A percentile compares a stretch with the other conserved stretches of the same genome.
phyloP scores from a whole-genome alignment of 2,888 invertebrate species.

The Hecatera dysodea region DNA sequence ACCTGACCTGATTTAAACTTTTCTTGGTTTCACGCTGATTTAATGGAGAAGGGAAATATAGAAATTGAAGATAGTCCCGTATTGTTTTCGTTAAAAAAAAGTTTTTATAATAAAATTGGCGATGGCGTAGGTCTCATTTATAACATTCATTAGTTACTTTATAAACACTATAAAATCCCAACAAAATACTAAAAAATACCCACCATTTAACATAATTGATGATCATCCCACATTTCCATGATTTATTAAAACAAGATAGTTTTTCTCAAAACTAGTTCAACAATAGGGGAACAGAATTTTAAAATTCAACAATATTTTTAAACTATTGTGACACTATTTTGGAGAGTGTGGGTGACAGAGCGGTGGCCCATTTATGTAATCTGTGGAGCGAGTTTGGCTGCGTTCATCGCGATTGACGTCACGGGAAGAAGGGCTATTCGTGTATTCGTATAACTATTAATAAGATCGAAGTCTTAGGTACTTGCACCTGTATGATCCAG shows the following conservation, averaged over 20 bases:
- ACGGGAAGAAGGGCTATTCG: slow-evolving; percentile 83
- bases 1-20: slow-evolving; percentile 20
- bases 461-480: slow-evolving; percentile 75
- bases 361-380: slow-evolving; percentile 75
- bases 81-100: neutral
- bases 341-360: slow-evolving; percentile 67
- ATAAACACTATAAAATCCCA: slow-evolving; percentile 1
- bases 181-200: slow-evolving; percentile 6
- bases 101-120: too few species aligned
- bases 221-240: slow-evolving; percentile 37
- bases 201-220: slow-evolving; percentile 32
- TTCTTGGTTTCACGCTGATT: neutral
- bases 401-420: slow-evolving; percentile 76
- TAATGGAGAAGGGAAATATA: neutral
- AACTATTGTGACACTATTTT: slow-evolving; percentile 71
- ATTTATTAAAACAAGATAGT: slow-evolving; percentile 54
- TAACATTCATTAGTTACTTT: slow-evolving; percentile 10
- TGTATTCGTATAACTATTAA: slow-evolving; percentile 79
- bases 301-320: slow-evolving; percentile 71
- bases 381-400: slow-evolving; percentile 76
- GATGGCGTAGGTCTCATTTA: neutral
- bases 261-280: slow-evolving; percentile 56
- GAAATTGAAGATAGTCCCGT: neutral
- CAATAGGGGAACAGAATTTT: slow-evolving; percentile 61
- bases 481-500: slow-evolving; percentile 58